Conservation (phyloP, 1,140 invertebrate genomes). For the Tyrophagus putrescentiae region DNA sequence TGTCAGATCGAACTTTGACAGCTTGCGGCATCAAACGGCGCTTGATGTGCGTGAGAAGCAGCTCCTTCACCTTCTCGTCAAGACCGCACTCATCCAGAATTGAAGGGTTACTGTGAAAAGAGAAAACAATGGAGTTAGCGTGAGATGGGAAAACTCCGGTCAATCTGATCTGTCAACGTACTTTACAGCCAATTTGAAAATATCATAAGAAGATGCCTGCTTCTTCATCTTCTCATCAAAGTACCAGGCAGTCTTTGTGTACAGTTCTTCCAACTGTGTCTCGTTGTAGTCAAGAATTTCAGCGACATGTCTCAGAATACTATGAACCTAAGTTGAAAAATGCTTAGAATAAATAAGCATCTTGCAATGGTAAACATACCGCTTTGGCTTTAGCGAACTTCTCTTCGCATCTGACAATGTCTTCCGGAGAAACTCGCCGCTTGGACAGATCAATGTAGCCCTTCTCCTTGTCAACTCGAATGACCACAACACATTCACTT, state of each 20-base stretch:
- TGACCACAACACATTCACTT: slow-evolving; percentile 97
- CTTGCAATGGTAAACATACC: slow-evolving; percentile 40
- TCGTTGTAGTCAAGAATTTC: slow-evolving; percentile 81
- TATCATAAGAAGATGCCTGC: slow-evolving; percentile 86
- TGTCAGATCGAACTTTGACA: slow-evolving; percentile 88
- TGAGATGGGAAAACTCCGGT: background rate
- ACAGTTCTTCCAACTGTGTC: slow-evolving; percentile 83
- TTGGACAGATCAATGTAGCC: slow-evolving; percentile 99
- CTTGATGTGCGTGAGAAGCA: slow-evolving; percentile 84
- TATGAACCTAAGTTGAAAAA: slow-evolving; percentile 46
- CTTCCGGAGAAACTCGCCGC: slow-evolving; percentile 90
- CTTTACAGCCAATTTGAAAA: slow-evolving; percentile 95
- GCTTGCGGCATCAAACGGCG: slow-evolving; percentile 92
- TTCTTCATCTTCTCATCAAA: slow-evolving; percentile 97
- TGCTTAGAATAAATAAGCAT: slow-evolving; percentile 11
- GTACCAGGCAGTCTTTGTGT: slow-evolving; percentile 94
- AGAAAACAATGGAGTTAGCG: background rate
- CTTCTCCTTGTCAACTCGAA: slow-evolving; percentile 98
- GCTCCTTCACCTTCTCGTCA: slow-evolving; percentile 78
- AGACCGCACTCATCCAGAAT: slow-evolving; percentile 91
- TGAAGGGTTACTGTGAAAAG: slow-evolving; percentile 56
- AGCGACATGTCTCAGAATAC: slow-evolving; percentile 89
- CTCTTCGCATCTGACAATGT: slow-evolving; percentile 94
- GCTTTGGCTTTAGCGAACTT: slow-evolving; percentile 96
- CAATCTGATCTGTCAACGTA: slow-evolving; percentile 32